Base-by-base conservation (phyloP, 2,888 invertebrate genomes). In the Cinara cedri region DNA sequence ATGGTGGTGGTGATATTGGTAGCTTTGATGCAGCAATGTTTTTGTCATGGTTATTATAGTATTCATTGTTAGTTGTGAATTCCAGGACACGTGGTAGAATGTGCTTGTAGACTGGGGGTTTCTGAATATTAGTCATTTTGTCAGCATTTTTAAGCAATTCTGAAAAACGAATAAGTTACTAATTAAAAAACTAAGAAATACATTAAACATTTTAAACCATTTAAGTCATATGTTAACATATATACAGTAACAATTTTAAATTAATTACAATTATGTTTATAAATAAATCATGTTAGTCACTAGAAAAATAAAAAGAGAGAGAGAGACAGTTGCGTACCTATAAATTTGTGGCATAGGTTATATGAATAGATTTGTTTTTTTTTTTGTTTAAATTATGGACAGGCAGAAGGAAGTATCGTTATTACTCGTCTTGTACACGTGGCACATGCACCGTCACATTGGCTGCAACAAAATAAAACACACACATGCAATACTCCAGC, bases 401-500 rank as follows among this genome's bases (percentile, higher is more conserved):
- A 82, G 82, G 82, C 82, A 82, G 82, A 81, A 82, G 82, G 82
- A 75, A 81, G 76, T 82, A 70, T 68, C 76, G 13, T 78, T 78
- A 78, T 78, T 78, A 78, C 68, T 83, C 82, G 81, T 84, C 84
- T 83, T 83, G 82, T 82, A 83, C 62, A 65, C 83, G 82, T 81
- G 84, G 84, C 81, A 83, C 84, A 84, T 84, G 84, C 83, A 84
- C 83, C 82, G 83, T 83, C 81, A 83, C 83, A 82, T 82, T 82
- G 82, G 83, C 84, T 84, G 83, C 82, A 83, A 84, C 83, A 83
- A 82, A 75, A 81, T 71, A 71, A 75, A 71, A 76, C 62, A 75
- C 62, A 83, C 82, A 82, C 83, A 83, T 82, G 82, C 81, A 82
- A 75, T 81, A 80, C 62, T 80, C 76, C 54, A 76, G 80, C 81